Evolutionary conservation across 2,888 invertebrate genomes (phyloP).

Genomic region (Homarus gammarus): DNA sequence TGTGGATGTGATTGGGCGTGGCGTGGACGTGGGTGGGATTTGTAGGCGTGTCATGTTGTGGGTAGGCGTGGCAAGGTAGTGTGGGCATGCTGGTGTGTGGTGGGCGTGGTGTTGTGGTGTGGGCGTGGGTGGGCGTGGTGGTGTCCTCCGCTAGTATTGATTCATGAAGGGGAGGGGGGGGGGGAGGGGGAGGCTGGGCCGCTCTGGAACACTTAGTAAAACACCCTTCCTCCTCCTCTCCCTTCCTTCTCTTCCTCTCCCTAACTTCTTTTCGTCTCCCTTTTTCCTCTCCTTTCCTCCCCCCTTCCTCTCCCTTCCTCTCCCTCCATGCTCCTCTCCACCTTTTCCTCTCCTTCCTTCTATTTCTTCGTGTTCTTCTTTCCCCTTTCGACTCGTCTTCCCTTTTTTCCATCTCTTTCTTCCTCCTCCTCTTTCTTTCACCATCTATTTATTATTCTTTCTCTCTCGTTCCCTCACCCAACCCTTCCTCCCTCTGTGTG

Average conservation of each 20-base stretch:
- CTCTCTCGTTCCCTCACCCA: not conserved
- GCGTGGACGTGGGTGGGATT: not conserved
- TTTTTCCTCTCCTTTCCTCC: not conserved
- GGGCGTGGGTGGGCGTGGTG: not conserved
- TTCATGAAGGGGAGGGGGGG: constrained; percentile 13
- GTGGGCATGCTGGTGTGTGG: not conserved
- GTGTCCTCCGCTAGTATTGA: not conserved
- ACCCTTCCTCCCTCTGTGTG: too few relatives aligned
- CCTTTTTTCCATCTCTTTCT: not conserved
- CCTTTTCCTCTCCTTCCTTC: not conserved
- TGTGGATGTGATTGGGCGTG: not conserved
- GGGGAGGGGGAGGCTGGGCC: not conserved
- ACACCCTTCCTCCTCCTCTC: not conserved
- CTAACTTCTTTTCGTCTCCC: not conserved
- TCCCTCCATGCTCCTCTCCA: not conserved
- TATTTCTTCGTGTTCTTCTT: too few relatives aligned
- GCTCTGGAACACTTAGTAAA: constrained; percentile 4
- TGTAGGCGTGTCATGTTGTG: too few relatives aligned
- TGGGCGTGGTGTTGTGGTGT: not conserved
- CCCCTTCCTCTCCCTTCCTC: not conserved
- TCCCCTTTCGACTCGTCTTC: not conserved
- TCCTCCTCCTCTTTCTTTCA: not conserved
- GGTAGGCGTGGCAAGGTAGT: not conserved
- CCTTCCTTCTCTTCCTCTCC: not conserved
- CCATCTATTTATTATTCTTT: not conserved